Conservation (phyloP, 2,888 invertebrate genomes). For the Leucoma salicis region DNA sequence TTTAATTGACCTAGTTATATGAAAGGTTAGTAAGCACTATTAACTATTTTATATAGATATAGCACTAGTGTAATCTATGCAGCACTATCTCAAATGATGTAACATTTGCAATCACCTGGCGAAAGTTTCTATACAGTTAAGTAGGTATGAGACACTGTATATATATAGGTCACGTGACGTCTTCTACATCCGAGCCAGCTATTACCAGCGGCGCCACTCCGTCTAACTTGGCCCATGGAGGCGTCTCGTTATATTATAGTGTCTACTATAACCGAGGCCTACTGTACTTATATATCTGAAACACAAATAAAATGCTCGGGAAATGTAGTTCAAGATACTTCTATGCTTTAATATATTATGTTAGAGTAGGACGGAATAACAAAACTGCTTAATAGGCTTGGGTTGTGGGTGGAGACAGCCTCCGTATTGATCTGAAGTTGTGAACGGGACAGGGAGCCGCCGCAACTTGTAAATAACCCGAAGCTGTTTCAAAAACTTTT, state of each 20-base stretch:
- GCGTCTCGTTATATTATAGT: conserved; percentile 11
- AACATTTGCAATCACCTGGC: too few relatives aligned
- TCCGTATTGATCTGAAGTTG: conserved; percentile 68
- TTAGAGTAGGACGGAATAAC: conserved; percentile 38
- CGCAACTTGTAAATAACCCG: conserved; percentile 52
- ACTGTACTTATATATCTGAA: conserved; percentile 15
- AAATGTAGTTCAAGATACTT: conserved; percentile 24
- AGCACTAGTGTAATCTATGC: too few relatives aligned
- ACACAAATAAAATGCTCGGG: conserved; percentile 21
- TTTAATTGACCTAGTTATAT: too few relatives aligned
- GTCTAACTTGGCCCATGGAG: conserved; percentile 44
- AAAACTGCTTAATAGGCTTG: conserved; percentile 35
- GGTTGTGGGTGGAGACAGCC: conserved; percentile 56
- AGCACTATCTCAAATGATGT: too few relatives aligned
- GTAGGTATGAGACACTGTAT: background rate
- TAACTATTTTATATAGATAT: too few relatives aligned
- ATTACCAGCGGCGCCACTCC: conserved; percentile 50
- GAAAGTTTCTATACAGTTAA: background rate
- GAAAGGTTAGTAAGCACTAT: too few relatives aligned
- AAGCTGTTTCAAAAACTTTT: conserved; percentile 44
- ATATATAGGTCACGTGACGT: background rate
- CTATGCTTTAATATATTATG: conserved; percentile 20
- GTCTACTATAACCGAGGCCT: conserved; percentile 15
- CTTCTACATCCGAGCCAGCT: background rate
- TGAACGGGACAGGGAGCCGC: conserved; percentile 16